phyloP scores from a whole-genome alignment of 2,797 vertebrate genomes.

The Rhinatrema bivittatum region DNA sequence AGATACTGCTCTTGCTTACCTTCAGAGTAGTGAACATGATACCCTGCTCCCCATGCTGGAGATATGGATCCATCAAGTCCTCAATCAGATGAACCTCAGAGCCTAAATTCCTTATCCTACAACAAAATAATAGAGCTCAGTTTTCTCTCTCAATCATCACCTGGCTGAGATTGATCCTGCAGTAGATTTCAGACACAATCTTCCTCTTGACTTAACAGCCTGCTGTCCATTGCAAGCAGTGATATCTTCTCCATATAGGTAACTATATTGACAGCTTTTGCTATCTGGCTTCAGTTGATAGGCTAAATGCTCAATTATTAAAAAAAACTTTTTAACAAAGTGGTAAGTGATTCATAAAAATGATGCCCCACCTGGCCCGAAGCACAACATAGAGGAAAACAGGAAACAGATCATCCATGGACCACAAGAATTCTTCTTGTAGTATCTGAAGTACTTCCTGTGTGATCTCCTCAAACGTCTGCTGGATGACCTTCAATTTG shows the following conservation, averaged over 20 bases:
- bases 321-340: too few species aligned
- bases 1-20: too few species aligned
- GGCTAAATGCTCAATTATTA: too few species aligned
- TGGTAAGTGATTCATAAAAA: too few species aligned
- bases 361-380: conserved; percentile 75
- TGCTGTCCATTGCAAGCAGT: too few species aligned
- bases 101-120: conserved; percentile 90
- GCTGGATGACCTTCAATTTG: conserved; percentile 94
- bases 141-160: too few species aligned
- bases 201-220: too few species aligned
- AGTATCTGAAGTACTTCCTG: conserved; percentile 80
- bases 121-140: neutral
- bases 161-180: too few species aligned
- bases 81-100: conserved; percentile 96
- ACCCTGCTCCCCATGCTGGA: conserved; percentile 93
- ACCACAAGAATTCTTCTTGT: conserved; percentile 93
- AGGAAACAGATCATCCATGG: conserved; percentile 97
- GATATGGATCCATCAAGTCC: conserved; percentile 93
- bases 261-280: too few species aligned
- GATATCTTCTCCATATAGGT: too few species aligned
- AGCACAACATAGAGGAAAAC: conserved; percentile 97
- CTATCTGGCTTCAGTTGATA: too few species aligned
- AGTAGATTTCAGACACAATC: too few species aligned
- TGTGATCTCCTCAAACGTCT: conserved; percentile 96
- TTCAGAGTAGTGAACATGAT: conserved; percentile 99